Base-by-base conservation (phyloP, 2,888 invertebrate genomes). In the Caenorhabditis zanzibari region DNA sequence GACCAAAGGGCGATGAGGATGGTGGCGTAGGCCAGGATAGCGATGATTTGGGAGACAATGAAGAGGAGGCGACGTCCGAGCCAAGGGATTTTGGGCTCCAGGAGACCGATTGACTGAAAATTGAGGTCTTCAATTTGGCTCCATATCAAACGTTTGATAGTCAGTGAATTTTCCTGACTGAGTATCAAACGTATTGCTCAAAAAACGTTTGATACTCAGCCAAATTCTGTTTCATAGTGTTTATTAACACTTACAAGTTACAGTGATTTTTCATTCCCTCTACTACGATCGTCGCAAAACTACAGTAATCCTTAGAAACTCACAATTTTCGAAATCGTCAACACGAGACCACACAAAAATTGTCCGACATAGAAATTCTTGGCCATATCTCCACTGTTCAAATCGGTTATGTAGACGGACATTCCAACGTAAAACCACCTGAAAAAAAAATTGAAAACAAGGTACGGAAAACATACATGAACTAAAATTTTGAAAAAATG, bases 361-460 rank as follows among this genome's bases (percentile, higher is more conserved):
- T 81, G 81, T 54, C 81, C 81, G 38, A 74, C 74, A 35, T 72
- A 81, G 35, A 81, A 81, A 54, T 81, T 81, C 12, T 58, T 68
- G 16, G 73, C 61, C 81, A 81, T 81, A 44, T 74, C 81, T 6
- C 71, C 81, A 63, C 81, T 74, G 44, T 81, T 81, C 68, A 81
- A 54, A 54, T 81, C 81, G 22, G 74, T 81, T 19, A 81, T 68
- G 74, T 81, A 81, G 35, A 81, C 52, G 5, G 59, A 44, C 72
- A 73, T 80, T 80, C 80, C 80, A 35, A 80, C 80, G 80, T 72
- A 80, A 66, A 80, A 80, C 80, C 80, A 68, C 68, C 68, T 68
- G 54, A 7, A 47, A 63, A 63, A 26, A 6, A 5, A 5, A 10
- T 5, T 19, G 16, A 2, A 5, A 6, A 1, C 19, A 38, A 38